A percentile compares a stretch with the other conserved stretches of the same genome.
These are phyloP conservation scores for Philotrypesis tridentata DNA, from an alignment of 1,140 invertebrate genomes.

Conservation along the genomic window DNA sequence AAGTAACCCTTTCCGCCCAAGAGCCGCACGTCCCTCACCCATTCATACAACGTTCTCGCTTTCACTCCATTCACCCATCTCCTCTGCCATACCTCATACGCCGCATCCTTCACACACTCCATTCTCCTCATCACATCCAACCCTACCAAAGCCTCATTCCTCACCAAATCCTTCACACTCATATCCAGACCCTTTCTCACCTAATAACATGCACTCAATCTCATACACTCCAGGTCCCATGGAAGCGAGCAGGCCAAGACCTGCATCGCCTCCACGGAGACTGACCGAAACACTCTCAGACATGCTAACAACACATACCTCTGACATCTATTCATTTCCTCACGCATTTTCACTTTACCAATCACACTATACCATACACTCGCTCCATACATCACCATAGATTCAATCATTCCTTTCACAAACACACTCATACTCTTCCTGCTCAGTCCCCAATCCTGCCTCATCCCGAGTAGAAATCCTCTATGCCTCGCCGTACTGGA, in stretches of 20 bases:
- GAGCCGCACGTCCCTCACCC: neutral
- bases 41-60: neutral
- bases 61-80: neutral
- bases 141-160: neutral
- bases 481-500: no score
- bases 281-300: conserved; percentile 55
- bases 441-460: conserved; percentile 30
- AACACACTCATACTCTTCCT: conserved; percentile 40
- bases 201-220: conserved; percentile 6
- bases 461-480: neutral
- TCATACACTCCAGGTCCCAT: conserved; percentile 49
- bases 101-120: neutral
- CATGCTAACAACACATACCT: conserved; percentile 53
- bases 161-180: neutral
- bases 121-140: neutral
- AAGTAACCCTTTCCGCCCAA: neutral
- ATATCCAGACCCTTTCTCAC: conserved; percentile 7
- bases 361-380: conserved; percentile 49
- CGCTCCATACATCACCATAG: conserved; percentile 53
- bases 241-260: conserved; percentile 53
- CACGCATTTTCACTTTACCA: conserved; percentile 28
- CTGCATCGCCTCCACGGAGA: conserved; percentile 58
- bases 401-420: conserved; percentile 51
- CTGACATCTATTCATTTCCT: conserved; percentile 43
- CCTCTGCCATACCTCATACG: neutral